Percentiles rank a stretch among this genome's conserved stretches.
These are phyloP conservation scores for Pithys albifrons DNA, from an alignment of 2,113 vertebrate genomes.

Conservation along the genomic window DNA sequence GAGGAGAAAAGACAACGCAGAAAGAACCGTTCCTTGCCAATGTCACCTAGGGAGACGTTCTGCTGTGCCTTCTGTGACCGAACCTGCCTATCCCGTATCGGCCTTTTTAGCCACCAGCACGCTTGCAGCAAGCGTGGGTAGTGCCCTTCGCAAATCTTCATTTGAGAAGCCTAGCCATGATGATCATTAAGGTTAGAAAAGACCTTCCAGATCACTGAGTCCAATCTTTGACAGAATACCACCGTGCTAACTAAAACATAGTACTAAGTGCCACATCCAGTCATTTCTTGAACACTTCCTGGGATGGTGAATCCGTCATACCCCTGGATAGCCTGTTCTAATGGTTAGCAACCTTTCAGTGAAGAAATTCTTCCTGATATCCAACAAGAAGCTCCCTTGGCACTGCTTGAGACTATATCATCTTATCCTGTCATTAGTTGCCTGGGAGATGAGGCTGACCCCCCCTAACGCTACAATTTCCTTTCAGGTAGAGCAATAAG, in stretches of 20 bases:
- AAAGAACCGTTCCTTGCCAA: no score
- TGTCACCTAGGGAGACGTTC: no score
- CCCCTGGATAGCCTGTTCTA: neutral
- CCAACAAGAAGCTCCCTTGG: neutral
- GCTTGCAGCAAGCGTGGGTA: no score
- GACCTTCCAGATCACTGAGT: neutral
- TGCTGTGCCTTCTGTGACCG: no score
- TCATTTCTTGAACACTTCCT: fast-evolving
- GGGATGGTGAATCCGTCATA: neutral
- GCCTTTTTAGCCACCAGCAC: no score
- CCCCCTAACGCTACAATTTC: neutral
- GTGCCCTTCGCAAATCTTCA: no score
- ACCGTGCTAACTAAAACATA: neutral
- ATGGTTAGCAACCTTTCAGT: neutral
- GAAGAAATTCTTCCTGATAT: neutral
- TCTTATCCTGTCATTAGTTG: neutral
- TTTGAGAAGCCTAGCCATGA: no score
- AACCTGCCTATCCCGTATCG: no score
- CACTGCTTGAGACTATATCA: neutral
- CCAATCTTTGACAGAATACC: neutral
- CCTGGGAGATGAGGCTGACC: neutral
- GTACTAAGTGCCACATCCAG: neutral
- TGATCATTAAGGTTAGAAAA: neutral
- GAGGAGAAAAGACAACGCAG: no score
- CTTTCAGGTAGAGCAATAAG: neutral